A percentile compares a stretch with the other conserved stretches of the same genome.
phyloP scores from a whole-genome alignment of 2,797 vertebrate species.

The Betta splendens region DNA sequence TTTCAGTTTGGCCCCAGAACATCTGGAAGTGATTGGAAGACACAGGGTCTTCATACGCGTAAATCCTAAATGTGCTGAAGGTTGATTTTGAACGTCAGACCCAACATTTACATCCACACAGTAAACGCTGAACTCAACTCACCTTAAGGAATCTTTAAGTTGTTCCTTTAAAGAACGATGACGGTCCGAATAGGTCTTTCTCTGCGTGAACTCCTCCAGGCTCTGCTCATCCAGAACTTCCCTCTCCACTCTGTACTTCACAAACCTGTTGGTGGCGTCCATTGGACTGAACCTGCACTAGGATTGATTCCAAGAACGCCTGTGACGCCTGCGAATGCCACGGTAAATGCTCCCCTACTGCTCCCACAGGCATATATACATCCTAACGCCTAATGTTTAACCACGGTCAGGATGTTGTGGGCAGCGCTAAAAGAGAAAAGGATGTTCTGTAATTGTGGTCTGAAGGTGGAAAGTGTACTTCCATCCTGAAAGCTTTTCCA shows the following conservation, averaged over 20 bases:
- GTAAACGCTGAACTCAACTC: slow-evolving; percentile 22
- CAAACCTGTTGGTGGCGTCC: slow-evolving; percentile 48
- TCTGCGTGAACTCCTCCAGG: slow-evolving; percentile 83
- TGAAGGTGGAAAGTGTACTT: slow-evolving; percentile 40
- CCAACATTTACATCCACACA: neutral
- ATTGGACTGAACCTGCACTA: slow-evolving; percentile 53
- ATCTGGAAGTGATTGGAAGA: slow-evolving; percentile 69
- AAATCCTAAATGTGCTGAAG: neutral
- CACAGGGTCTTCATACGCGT: slow-evolving; percentile 1
- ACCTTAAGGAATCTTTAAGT: slow-evolving; percentile 79
- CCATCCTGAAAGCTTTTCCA: slow-evolving; percentile 46
- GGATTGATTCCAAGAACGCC: neutral
- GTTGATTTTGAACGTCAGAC: neutral
- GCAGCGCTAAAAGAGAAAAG: slow-evolving; percentile 32
- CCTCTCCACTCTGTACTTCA: slow-evolving; percentile 77
- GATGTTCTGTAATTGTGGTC: slow-evolving; percentile 19
- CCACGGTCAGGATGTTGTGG: slow-evolving; percentile 46
- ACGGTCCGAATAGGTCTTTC: slow-evolving; percentile 61
- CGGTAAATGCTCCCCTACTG: neutral
- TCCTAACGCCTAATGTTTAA: slow-evolving; percentile 63
- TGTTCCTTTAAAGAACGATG: slow-evolving; percentile 53
- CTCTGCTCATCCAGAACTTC: slow-evolving; percentile 85
- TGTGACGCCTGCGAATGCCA: neutral
- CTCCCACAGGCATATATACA: slow-evolving; percentile 42
- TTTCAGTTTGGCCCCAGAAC: slow-evolving; percentile 81